These are phyloP conservation scores for Heliopora coerulea DNA, from an alignment of 92 coral and sea anemone species.

Conservation along the genomic window DNA sequence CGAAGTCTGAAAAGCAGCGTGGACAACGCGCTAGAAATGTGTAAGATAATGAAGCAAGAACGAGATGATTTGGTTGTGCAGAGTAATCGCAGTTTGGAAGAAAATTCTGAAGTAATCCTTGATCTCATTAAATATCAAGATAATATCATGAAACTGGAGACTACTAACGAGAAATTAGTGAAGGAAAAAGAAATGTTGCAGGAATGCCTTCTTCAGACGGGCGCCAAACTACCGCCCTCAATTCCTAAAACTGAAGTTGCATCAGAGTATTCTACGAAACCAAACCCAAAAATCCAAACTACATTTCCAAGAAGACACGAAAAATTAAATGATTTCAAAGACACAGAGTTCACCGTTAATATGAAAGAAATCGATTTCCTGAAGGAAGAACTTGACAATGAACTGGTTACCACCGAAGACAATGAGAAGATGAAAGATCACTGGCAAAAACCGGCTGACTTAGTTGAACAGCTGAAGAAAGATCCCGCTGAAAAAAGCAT, in stretches of 20 bases:
- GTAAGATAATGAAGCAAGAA: conserved; percentile 1
- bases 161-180: conserved; percentile 15
- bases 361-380: background rate
- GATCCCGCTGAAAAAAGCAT: background rate
- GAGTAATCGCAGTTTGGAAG: conserved; percentile 55
- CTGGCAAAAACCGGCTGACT: background rate
- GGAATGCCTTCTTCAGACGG: conserved; percentile 1
- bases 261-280: background rate
- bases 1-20: conserved; percentile 6
- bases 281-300: background rate
- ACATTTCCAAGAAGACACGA: background rate
- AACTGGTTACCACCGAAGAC: background rate
- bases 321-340: background rate
- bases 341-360: background rate
- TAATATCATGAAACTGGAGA: conserved; percentile 8
- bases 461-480: background rate
- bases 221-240: background rate
- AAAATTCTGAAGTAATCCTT: conserved; percentile 63
- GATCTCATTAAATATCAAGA: conserved; percentile 58
- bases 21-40: conserved; percentile 14
- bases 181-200: conserved; percentile 11
- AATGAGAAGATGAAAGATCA: background rate
- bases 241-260: background rate
- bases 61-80: conserved; percentile 13
- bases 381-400: background rate